Evolutionary conservation across 2,113 vertebrate genomes (phyloP).

Genomic region (Rhea pennata): DNA sequence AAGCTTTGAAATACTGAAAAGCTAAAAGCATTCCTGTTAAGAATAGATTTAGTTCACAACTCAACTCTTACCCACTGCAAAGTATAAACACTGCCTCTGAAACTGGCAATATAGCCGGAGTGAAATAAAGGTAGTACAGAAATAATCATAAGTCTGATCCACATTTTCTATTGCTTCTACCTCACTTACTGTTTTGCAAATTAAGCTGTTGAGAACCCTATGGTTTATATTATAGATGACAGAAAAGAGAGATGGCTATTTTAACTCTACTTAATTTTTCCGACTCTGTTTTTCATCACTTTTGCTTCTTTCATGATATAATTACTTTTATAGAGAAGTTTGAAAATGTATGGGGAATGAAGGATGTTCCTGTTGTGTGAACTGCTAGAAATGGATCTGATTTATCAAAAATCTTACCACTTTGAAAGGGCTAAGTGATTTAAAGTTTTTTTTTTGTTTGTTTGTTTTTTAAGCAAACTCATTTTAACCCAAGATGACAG

Average conservation of each 20-base stretch:
- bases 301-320: background rate
- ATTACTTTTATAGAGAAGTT: background rate
- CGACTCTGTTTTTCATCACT: background rate
- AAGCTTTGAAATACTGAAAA: background rate
- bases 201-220: background rate
- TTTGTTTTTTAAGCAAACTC: background rate
- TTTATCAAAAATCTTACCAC: background rate
- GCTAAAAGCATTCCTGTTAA: background rate
- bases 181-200: background rate
- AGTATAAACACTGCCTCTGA: background rate
- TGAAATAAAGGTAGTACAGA: background rate
- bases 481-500: background rate
- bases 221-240: background rate
- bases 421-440: background rate
- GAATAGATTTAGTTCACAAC: background rate
- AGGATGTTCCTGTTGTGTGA: background rate
- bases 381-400: background rate
- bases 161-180: background rate
- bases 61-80: background rate
- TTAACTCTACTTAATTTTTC: background rate
- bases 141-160: background rate
- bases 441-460: background rate
- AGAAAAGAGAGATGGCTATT: background rate
- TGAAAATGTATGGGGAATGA: background rate
- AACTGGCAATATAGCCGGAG: background rate